These are phyloP conservation scores for Arnoldichthys spilopterus DNA, from an alignment of 2,797 vertebrate genomes.

Conservation along the genomic window DNA sequence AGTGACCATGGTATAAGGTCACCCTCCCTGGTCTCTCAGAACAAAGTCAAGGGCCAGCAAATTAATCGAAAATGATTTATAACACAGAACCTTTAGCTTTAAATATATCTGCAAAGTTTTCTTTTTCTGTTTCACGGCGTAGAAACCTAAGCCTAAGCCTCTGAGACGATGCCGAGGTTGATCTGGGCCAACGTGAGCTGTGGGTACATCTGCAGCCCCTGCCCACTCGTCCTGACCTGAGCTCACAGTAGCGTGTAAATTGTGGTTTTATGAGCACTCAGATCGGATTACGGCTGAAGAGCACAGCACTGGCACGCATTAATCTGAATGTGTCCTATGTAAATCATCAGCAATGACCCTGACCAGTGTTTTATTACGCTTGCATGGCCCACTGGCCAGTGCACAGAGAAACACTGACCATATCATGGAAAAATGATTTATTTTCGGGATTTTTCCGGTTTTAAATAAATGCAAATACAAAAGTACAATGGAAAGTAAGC, in stretches of 20 bases:
- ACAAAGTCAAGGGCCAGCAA: not conserved
- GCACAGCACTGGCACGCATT: slow-evolving; percentile 17
- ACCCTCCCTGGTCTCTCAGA: not conserved
- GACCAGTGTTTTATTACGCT: slow-evolving; percentile 27
- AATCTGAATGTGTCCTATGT: slow-evolving; percentile 33
- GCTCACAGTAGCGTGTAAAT: slow-evolving; percentile 18
- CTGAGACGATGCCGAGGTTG: not conserved
- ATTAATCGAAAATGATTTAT: slow-evolving; percentile 27
- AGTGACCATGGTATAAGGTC: not conserved
- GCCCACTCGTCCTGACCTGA: slow-evolving; percentile 14
- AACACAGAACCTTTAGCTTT: slow-evolving; percentile 2
- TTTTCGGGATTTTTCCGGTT: too few species aligned
- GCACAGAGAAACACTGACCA: not conserved
- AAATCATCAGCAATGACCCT: slow-evolving; percentile 28
- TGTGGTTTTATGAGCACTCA: slow-evolving; percentile 38
- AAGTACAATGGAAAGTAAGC: not conserved
- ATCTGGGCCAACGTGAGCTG: slow-evolving; percentile 27
- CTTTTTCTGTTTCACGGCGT: slow-evolving; percentile 31
- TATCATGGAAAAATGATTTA: too few species aligned
- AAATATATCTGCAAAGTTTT: slow-evolving; percentile 33
- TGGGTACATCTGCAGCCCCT: slow-evolving; percentile 23
- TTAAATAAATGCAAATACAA: too few species aligned
- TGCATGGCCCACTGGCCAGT: not conserved
- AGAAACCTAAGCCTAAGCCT: slow-evolving; percentile 17
- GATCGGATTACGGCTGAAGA: slow-evolving; percentile 41